These are phyloP conservation scores for Drosophila borealis DNA, from an alignment of 2,888 invertebrate genomes.

Conservation along the genomic window DNA sequence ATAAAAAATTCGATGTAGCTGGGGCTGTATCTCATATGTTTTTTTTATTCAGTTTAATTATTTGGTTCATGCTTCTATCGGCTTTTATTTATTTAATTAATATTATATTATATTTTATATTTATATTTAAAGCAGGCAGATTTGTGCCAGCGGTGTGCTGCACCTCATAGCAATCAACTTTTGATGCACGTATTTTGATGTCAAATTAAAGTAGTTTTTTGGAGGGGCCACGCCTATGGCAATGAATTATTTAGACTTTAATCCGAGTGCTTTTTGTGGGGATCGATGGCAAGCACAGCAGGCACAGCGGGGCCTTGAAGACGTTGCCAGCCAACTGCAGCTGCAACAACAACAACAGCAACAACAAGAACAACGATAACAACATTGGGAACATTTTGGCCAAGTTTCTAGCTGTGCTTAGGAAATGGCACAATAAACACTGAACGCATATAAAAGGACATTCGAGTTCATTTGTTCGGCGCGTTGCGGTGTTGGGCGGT, in stretches of 20 bases:
- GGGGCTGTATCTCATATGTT: too few relatives aligned
- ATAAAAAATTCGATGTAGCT: too few relatives aligned
- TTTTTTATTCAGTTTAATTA: too few relatives aligned
- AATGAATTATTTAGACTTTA: slow-evolving; percentile 73
- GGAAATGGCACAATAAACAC: slow-evolving; percentile 78
- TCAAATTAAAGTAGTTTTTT: slow-evolving; percentile 42
- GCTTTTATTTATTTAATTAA: too few relatives aligned
- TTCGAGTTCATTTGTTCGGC: slow-evolving; percentile 76
- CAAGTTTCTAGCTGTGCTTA: slow-evolving; percentile 67
- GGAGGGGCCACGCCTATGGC: slow-evolving; percentile 24
- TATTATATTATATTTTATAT: neutral
- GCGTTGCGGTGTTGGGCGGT: slow-evolving; percentile 63
- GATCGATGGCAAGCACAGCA: slow-evolving; percentile 52
- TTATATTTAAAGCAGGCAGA: neutral
- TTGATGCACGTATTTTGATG: slow-evolving; percentile 5
- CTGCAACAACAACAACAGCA: slow-evolving; percentile 16
- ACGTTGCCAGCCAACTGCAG: slow-evolving; percentile 40
- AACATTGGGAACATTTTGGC: slow-evolving; percentile 45
- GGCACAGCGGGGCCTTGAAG: slow-evolving; percentile 52
- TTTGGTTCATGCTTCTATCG: too few relatives aligned
- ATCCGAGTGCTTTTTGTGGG: slow-evolving; percentile 56
- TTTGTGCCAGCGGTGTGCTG: slow-evolving; percentile 6
- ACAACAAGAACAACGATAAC: slow-evolving; percentile 24
- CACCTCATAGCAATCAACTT: slow-evolving; percentile 23
- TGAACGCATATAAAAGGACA: slow-evolving; percentile 80